Evolutionary conservation across 2,888 invertebrate species (phyloP).

Genomic region (Brassicogethes aeneus): DNA sequence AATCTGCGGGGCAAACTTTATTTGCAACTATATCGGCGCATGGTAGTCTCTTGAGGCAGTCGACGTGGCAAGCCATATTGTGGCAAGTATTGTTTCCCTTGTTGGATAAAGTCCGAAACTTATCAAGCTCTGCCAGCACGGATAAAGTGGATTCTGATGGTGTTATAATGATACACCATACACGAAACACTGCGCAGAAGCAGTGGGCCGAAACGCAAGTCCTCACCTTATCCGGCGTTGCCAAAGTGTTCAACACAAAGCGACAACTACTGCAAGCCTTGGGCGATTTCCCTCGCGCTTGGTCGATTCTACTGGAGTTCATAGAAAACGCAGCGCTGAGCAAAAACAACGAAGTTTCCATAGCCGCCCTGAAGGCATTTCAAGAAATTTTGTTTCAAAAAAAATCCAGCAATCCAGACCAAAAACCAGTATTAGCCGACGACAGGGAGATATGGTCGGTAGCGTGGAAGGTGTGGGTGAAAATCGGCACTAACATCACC

Average conservation of each 20-base stretch:
- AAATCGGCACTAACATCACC: slow-evolving; percentile 74
- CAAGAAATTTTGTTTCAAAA: slow-evolving; percentile 82
- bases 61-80: slow-evolving; percentile 90
- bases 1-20: slow-evolving; percentile 94
- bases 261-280: slow-evolving; percentile 72
- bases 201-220: slow-evolving; percentile 99
- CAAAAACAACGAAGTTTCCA: slow-evolving; percentile 90
- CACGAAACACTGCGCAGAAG: slow-evolving; percentile 95
- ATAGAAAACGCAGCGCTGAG: slow-evolving; percentile 88
- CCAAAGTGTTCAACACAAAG: slow-evolving; percentile 86
- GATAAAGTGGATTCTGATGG: slow-evolving; percentile 85
- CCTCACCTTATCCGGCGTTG: slow-evolving; percentile 81
- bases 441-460: slow-evolving; percentile 64
- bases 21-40: slow-evolving; percentile 97
- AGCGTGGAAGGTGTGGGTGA: slow-evolving; percentile 82
- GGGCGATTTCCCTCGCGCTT: slow-evolving; percentile 88
- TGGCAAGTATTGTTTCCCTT: slow-evolving; percentile 95
- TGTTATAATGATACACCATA: slow-evolving; percentile 95
- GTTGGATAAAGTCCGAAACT: slow-evolving; percentile 78
- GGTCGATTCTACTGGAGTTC: slow-evolving; percentile 88
- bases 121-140: slow-evolving; percentile 61
- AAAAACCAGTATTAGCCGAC: slow-evolving; percentile 33
- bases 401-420: slow-evolving; percentile 42
- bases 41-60: slow-evolving; percentile 75
- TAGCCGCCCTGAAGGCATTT: slow-evolving; percentile 93